Percentiles rank a stretch among this genome's conserved stretches.
These are phyloP conservation scores for Hylaeus volcanicus DNA, from an alignment of 1,140 invertebrate species.

Conservation along the genomic window DNA sequence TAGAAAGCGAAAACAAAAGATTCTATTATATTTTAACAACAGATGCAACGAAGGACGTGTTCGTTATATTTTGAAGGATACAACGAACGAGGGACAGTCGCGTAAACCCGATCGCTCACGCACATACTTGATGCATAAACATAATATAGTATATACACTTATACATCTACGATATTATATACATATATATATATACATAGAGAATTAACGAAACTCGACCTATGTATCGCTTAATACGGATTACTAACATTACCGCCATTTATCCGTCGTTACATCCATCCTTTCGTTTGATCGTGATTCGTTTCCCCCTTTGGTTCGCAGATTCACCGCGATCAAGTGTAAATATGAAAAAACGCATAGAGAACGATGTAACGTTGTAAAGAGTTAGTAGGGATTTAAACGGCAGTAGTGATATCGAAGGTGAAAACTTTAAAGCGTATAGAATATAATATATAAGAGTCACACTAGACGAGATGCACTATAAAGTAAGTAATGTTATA, in stretches of 20 bases:
- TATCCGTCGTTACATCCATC: not conserved
- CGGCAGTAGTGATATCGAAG: slow-evolving; percentile 38
- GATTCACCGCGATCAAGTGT: slow-evolving; percentile 3
- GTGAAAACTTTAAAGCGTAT: slow-evolving; percentile 50
- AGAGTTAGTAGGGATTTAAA: slow-evolving; percentile 25
- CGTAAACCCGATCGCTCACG: slow-evolving; percentile 38
- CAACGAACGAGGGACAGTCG: slow-evolving; percentile 22
- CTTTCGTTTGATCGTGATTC: slow-evolving; percentile 2
- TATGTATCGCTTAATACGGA: slow-evolving; percentile 6
- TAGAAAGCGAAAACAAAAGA: not conserved
- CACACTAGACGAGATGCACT: slow-evolving; percentile 52
- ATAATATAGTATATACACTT: slow-evolving; percentile 25
- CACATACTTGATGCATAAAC: slow-evolving; percentile 44
- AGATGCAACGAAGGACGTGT: slow-evolving; percentile 23
- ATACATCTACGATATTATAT: slow-evolving; percentile 24
- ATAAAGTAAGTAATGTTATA: slow-evolving; percentile 70
- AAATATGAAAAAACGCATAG: slow-evolving; percentile 40
- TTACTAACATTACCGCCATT: not conserved
- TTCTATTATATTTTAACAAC: slow-evolving; percentile 37
- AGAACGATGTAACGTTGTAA: slow-evolving; percentile 46
- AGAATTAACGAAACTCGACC: slow-evolving; percentile 4
- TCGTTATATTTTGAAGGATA: slow-evolving; percentile 17
- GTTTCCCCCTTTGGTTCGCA: not conserved
- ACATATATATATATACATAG: slow-evolving; percentile 42
- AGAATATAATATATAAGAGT: slow-evolving; percentile 33